Conservation (phyloP, 2,113 vertebrate species). For the Paradisaea rubra region DNA sequence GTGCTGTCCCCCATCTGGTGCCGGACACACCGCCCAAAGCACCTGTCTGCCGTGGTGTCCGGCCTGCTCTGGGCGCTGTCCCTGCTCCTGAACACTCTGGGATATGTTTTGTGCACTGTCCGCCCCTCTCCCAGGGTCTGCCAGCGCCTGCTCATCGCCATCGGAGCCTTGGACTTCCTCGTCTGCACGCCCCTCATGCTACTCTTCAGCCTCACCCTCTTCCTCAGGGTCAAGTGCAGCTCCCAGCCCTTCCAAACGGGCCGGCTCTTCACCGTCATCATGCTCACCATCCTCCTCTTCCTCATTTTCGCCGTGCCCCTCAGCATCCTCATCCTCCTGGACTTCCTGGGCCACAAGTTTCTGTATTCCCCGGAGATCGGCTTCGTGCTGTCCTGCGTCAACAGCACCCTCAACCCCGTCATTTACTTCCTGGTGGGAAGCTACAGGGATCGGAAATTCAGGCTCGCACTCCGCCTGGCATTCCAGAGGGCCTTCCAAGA, state of each 20-base stretch:
- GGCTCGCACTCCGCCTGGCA: conserved; percentile 4
- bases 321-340: conserved; percentile 8
- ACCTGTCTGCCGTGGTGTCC: neutral
- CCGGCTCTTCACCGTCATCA: conserved; percentile 15
- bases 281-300: conserved; percentile 52
- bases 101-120: accelerated
- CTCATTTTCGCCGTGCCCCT: conserved; percentile 25
- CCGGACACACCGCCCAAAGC: neutral
- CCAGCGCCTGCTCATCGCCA: neutral
- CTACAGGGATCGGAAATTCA: conserved; percentile 31
- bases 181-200: conserved; percentile 45
- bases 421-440: conserved; percentile 63
- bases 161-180: neutral
- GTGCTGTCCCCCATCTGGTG: conserved; percentile 52
- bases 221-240: conserved; percentile 34
- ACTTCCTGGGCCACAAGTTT: conserved; percentile 48
- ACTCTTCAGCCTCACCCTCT: conserved; percentile 48
- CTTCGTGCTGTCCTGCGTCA: conserved; percentile 40
- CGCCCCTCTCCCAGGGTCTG: neutral
- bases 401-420: conserved; percentile 43
- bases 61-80: conserved; percentile 32
- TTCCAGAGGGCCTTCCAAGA: conserved; percentile 59
- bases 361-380: conserved; percentile 28
- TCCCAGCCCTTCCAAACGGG: neutral
- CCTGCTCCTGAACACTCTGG: neutral